Evolutionary conservation across 2,113 vertebrate species (phyloP), one percentile per base, ranked within the genome.

Genomic region (Urocitellus parryii): DNA sequence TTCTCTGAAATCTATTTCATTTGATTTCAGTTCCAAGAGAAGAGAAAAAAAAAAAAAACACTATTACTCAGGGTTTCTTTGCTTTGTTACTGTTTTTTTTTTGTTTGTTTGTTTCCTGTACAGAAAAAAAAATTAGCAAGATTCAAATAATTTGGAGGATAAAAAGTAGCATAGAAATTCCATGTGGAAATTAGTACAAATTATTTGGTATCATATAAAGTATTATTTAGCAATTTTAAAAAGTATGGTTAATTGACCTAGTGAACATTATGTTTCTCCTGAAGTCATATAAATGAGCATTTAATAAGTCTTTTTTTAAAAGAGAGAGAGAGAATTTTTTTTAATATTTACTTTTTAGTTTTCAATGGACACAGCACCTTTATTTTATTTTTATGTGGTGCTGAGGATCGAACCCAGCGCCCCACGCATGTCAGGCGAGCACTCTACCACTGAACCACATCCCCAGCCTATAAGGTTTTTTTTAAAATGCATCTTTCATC

Each of bases 211-310:
- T 76, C 76, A 74, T 34, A 76, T 37, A 84, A 95, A 96, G 63
- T 58, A 96, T 79, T 73, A 93, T 74, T 73, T 93, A 88, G 32
- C 24, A 77, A 72, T 73, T 93, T 74, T 45, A 17, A 65, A 95
- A 96, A 67, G 10, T 91, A 81, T 7, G 7, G 42, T 80, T 96
- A 93, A 91, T 72, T 95, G 80, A 97, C 29, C 51, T 70, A 67
- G 72, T 83, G 76, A 97, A 76, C 45, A 72, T 70, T 61, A 65
- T 34, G 25, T 45, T 90, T 95, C 76, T 90, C 88, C 48, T 79
- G 32, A 94, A 95, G 88, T 84, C 72, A 80, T 53, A 20, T 86
- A 97, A 97, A 96, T 87, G 80, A 86, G 56, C 39, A 87, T 68
- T 95, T 96, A 96, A 91, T 91, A 88, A 56, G 39, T 13, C 73